Conservation (phyloP, 2,797 vertebrate species). For the Anguilla marmorata region DNA sequence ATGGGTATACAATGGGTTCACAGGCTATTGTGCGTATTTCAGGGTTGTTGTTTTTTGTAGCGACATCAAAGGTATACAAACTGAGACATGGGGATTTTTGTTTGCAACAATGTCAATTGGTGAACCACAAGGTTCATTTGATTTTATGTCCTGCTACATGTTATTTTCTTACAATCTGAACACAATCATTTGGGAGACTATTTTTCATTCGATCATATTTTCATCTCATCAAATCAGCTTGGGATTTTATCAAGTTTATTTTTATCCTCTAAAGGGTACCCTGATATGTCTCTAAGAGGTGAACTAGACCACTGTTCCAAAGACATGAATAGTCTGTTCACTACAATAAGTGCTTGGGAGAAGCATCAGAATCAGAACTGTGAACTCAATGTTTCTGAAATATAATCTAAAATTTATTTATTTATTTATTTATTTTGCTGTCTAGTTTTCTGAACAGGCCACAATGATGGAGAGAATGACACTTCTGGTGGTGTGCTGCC, state of each 20-base stretch:
- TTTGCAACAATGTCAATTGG: not conserved
- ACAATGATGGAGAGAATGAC: slow-evolving; percentile 81
- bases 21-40: not conserved
- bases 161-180: not conserved
- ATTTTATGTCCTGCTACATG: not conserved
- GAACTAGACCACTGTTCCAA: slow-evolving; percentile 35
- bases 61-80: not conserved
- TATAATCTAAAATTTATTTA: slow-evolving; percentile 45
- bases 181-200: not conserved
- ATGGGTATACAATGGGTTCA: not conserved
- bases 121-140: not conserved
- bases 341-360: slow-evolving; percentile 45
- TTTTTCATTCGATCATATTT: not conserved
- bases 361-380: slow-evolving; percentile 47
- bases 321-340: not conserved
- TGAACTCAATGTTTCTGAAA: slow-evolving; percentile 60
- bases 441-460: slow-evolving; percentile 52
- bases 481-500: slow-evolving; percentile 79
- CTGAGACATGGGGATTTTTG: not conserved
- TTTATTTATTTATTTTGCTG: slow-evolving; percentile 39
- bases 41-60: not conserved
- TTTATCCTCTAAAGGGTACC: not conserved
- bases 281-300: not conserved
- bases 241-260: not conserved
- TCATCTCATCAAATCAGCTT: not conserved